Base-by-base conservation (phyloP, 2,888 invertebrate species). In the Thelaira solivaga region DNA sequence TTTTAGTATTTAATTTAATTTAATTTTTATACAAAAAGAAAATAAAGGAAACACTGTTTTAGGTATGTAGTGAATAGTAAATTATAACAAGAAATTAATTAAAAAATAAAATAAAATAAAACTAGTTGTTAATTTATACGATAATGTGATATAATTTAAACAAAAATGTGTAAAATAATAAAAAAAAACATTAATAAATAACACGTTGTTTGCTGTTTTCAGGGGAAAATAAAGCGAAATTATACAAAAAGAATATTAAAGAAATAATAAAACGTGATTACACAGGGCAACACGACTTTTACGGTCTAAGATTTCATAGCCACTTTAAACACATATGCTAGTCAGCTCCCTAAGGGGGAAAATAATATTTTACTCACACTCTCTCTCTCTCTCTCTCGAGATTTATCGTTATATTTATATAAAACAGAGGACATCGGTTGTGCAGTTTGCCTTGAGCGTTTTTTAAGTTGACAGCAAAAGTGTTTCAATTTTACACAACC, bases 111-210 rank as follows among this genome's bases (percentile, higher is more conserved):
- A n/a, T 7, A 65, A 24, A 47, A 51, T 29, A 51, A 16, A 26
- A 69, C 43, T 57, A 72, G 67, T 57, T 78, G 51, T 69, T 74
- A 69, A 74, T 69, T 69, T 57, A 74, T 78, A 74, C 64, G 64
- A 74, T 78, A 78, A 78, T 78, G 78, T 78, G 78, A 78, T 78
- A 78, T 78, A 74, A 78, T 74, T 74, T 78, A 74, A 74, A 64
- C 34, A 68, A 53, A 73, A 43, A 43, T 39, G 18, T n/a, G n/a
- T n/a, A n/a, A n/a, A n/a, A n/a, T n/a, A n/a, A n/a, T n/a, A n/a
- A n/a, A n/a, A n/a, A n/a, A n/a, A n/a, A n/a, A n/a, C 43, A 45
- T 13, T 43, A 34, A 45, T 53, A 10, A 41, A 43, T 49, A 31
- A 55, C 53, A 61, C 45, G 36, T 68, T n/a, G n/a, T n/a, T 49